Percentiles rank a stretch among this genome's conserved stretches.
These are phyloP conservation scores for Chloroceryle aenea DNA, from an alignment of 2,113 vertebrate genomes.

Conservation along the genomic window DNA sequence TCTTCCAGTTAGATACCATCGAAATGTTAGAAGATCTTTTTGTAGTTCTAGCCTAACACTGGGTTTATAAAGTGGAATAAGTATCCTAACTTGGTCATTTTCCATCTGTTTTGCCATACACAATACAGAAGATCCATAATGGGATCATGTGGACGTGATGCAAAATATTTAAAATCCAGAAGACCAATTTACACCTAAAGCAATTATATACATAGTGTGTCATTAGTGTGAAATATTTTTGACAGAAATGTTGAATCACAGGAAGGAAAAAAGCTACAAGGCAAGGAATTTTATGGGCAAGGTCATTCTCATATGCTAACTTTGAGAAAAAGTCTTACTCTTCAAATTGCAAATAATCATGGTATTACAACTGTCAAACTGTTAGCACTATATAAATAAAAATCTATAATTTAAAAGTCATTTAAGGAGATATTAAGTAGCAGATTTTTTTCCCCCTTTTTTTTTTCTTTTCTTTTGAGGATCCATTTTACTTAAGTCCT, in stretches of 20 bases:
- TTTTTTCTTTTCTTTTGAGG: neutral
- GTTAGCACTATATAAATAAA: neutral
- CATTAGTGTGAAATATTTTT: neutral
- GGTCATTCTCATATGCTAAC: neutral
- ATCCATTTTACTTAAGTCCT: neutral
- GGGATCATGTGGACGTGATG: rapidly evolving
- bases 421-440: neutral
- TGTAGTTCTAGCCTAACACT: neutral
- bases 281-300: neutral
- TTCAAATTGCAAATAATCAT: neutral
- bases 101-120: neutral
- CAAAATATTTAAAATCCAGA: neutral
- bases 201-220: neutral
- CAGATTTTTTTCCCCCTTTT: neutral
- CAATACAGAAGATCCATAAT: neutral
- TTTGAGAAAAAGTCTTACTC: neutral
- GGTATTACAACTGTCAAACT: neutral
- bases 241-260: neutral
- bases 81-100: neutral
- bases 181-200: neutral
- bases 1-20: neutral
- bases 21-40: neutral
- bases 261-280: neutral
- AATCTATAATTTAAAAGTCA: neutral
- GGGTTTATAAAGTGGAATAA: neutral